phyloP scores from a whole-genome alignment of 1,140 invertebrate species.

The Tetraneura akinire region DNA sequence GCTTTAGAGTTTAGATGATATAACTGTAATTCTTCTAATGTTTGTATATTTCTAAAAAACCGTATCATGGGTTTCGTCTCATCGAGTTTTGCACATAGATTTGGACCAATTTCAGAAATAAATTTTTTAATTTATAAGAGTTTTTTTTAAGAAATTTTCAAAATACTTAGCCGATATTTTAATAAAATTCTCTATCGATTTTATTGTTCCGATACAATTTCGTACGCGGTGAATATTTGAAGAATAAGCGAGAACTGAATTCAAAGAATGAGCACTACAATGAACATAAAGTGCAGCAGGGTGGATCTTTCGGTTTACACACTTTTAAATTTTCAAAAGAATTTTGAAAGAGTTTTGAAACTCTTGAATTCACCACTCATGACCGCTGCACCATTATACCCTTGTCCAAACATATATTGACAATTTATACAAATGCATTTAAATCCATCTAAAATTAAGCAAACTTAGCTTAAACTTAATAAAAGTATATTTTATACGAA shows the following conservation, averaged over 20 bases:
- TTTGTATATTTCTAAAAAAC: neutral
- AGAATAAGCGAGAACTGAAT: neutral
- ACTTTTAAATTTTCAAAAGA: no score
- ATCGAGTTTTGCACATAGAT: neutral
- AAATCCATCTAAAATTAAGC: no score
- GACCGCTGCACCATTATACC: no score
- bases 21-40: constrained; percentile 4
- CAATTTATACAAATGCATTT: no score
- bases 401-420: no score
- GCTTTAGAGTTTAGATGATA: neutral
- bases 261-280: no score
- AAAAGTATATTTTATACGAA: no score
- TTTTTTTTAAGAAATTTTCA: neutral
- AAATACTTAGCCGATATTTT: neutral
- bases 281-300: no score
- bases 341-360: no score
- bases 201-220: neutral
- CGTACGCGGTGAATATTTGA: neutral
- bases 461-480: no score
- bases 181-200: neutral
- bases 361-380: no score
- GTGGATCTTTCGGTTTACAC: no score
- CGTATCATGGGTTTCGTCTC: neutral
- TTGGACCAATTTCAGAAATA: neutral
- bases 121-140: neutral